Evolutionary conservation across 35 echinoderm and acorn worm genomes (phyloP), one percentile per base, ranked within the genome.

Genomic region (Ophioderma brevispina): DNA sequence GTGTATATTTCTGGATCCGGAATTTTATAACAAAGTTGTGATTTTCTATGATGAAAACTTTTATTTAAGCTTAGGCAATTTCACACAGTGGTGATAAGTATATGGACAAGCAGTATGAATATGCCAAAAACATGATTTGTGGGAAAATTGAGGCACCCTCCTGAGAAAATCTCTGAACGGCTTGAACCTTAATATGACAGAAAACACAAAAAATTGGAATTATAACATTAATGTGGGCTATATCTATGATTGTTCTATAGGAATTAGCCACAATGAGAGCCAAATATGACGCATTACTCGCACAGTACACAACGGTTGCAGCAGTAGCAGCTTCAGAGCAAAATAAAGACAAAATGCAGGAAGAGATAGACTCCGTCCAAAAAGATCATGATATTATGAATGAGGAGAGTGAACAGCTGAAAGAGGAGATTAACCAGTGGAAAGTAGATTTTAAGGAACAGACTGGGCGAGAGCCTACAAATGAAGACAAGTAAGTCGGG

Each of bases 351-450:
- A 92, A 85, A 52, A 91, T 94, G 32, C 70, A 92, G 39, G 93
- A 92, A 81, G 78, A 92, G 75, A 87, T 98, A 55, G 93, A 92
- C 18, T 85, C 80, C 32, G 87, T 90, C 23, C 81, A 91, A 25
- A 92, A 87, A 55, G 93, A 98, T 59, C 38, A 95, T 23, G 87
- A 95, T 17, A 83, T 89, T 6, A 87, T 95, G 90, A 80, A 90
- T 1, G 87, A 98, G 76, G 96, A 98, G 70, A 82, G 84, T 39
- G 76, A 81, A 35, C 84, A 90, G 13, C 39, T 98, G 8, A 90
- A 86, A 38, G 90, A 95, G 52, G 96, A 98, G 37, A 98, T 98
- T 23, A 86, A 79, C 35, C 83, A 90, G 40, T 98, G 96, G 96
- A 94, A 98, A 64, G 85, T 87, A 35, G 91, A 95, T 30, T 98